Base-by-base conservation (phyloP, 2,113 vertebrate genomes). In the Ellobius talpinus region DNA sequence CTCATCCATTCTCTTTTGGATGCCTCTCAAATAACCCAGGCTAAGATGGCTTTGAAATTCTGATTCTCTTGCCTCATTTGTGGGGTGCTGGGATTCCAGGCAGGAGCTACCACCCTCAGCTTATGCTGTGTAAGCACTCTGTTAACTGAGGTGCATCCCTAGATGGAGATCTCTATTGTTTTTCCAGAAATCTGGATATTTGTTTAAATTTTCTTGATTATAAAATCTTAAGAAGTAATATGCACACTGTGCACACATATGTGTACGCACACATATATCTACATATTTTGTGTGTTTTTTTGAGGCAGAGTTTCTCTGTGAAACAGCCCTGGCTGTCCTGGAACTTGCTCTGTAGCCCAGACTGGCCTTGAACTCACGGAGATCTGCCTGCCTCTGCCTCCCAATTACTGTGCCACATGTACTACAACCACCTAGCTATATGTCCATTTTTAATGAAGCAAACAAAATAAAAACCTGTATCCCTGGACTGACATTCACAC, bases 161-260 rank as follows among this genome's bases (percentile, higher is more conserved):
- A 31, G 50, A 68, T 73, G n/a, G n/a, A 14, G 65, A 24, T 12
- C 65, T 87, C 31, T 52, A 42, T 72, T 81, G 17, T 47, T 33
- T 91, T 94, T 88, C 5, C 88, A 91, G 55, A 93, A 87, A 92
- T 42, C 5, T 7, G 26, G 50, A 81, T 55, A 88, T 97, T 96
- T 85, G 52, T 24, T 45, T 81, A 52, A 87, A 84, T 33, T 95
- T 79, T 66, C 29, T 86, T 42, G 4, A 72, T 90, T 86, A 86
- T 24, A 96, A 92, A 94, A 81, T 33, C 7, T 31, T 72, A 58
- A 58, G 36, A 65, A 74, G 29, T 39, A 74, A 87, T 76, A 65
- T 42, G 70, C 10, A 0, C 19, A 58, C 55, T 58, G 55, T 21
- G 55, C 19, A 58, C 17, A n/a, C 17, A n/a, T n/a, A 21, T 68